Conservation (phyloP, 2,113 vertebrate genomes). For the Pterophyllum scalare region DNA sequence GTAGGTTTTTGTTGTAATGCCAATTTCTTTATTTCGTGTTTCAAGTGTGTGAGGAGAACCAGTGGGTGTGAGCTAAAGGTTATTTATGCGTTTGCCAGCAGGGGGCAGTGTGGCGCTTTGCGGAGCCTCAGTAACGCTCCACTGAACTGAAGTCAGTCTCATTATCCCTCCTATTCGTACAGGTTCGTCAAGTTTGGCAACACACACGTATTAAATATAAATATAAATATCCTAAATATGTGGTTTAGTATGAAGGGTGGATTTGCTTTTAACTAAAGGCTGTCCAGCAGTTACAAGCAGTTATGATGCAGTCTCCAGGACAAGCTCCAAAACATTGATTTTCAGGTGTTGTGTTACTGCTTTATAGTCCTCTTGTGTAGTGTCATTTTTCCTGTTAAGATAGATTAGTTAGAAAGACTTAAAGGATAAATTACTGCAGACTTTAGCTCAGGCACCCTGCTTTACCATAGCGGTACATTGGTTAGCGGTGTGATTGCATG, state of each 20-base stretch:
- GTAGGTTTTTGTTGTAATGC: too few relatives aligned
- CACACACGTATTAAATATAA: too few relatives aligned
- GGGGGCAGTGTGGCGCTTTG: neutral
- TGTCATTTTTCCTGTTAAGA: neutral
- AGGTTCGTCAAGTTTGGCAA: too few relatives aligned
- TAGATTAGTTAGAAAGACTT: neutral
- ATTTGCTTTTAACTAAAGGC: neutral
- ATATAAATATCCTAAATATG: too few relatives aligned
- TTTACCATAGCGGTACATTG: too few relatives aligned
- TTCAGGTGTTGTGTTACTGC: too few relatives aligned
- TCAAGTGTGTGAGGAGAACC: too few relatives aligned
- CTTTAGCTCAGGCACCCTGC: neutral
- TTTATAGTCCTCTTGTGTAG: too few relatives aligned
- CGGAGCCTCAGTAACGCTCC: neutral
- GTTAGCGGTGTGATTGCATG: too few relatives aligned
- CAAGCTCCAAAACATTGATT: neutral
- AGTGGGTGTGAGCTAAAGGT: too few relatives aligned
- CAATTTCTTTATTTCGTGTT: too few relatives aligned
- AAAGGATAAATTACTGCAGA: accelerated
- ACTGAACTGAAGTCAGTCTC: neutral
- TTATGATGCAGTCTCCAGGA: accelerated
- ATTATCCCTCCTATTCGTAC: too few relatives aligned
- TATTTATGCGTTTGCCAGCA: neutral
- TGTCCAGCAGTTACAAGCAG: neutral
- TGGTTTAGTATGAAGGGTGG: neutral